Conservation (phyloP, 2,113 vertebrate species). For the Pseudorhombus dupliciocellatus region DNA sequence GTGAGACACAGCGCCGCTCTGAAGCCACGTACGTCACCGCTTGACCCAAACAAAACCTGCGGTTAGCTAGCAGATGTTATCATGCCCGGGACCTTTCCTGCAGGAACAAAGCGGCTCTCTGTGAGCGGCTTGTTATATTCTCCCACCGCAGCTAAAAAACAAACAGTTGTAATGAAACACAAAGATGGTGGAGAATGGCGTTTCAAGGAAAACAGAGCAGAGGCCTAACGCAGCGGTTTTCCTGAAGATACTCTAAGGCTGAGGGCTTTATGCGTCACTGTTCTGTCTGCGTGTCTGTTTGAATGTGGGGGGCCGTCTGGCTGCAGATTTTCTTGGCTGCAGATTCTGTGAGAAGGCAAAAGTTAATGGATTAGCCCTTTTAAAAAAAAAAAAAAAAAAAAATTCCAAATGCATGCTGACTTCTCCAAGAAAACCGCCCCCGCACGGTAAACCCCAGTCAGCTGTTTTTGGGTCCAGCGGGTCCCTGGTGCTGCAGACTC, state of each 20-base stretch:
- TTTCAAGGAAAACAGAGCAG: constrained; percentile 33
- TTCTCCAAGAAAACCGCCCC: background rate
- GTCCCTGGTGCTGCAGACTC: constrained; percentile 14
- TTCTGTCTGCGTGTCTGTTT: constrained; percentile 1
- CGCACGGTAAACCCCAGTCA: background rate
- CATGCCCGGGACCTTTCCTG: constrained; percentile 65
- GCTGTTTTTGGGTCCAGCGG: constrained; percentile 9
- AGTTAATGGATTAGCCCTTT: background rate
- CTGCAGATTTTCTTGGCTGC: constrained; percentile 41
- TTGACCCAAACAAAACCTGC: constrained; percentile 59
- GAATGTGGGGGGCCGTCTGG: constrained; percentile 10
- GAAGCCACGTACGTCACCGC: constrained; percentile 47
- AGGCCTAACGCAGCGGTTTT: constrained; percentile 29
- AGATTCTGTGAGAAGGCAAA: constrained; percentile 11
- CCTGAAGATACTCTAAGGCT: constrained; percentile 17
- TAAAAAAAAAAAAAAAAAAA: too few relatives aligned
- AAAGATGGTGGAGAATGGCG: constrained; percentile 34
- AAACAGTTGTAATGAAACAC: constrained; percentile 60
- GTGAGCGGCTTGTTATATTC: constrained; percentile 17
- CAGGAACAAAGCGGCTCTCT: constrained; percentile 64
- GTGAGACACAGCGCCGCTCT: constrained; percentile 7
- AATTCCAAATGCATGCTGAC: constrained; percentile 13
- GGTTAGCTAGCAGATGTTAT: constrained; percentile 67
- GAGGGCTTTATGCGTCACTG: constrained; percentile 23
- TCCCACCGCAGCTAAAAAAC: constrained; percentile 56